phyloP scores from a whole-genome alignment of 2,113 vertebrate genomes.

The Columbina picui region DNA sequence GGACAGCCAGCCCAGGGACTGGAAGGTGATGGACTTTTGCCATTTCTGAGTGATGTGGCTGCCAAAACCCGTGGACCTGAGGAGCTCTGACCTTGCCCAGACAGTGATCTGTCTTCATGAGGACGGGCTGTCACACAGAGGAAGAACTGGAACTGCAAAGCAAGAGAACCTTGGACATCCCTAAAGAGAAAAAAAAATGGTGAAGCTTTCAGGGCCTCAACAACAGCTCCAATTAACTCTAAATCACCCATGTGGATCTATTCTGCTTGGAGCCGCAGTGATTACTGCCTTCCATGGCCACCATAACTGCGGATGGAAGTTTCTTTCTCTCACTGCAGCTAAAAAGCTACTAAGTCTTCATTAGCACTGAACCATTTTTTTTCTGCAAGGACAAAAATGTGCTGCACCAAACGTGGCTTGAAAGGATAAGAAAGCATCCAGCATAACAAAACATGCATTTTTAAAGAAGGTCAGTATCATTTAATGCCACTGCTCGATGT shows the following conservation, averaged over 20 bases:
- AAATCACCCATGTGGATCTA: constrained; percentile 23
- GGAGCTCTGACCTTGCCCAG: constrained; percentile 79
- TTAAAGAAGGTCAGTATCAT: constrained; percentile 6
- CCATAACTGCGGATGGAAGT: not conserved
- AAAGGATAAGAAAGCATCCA: constrained; percentile 10
- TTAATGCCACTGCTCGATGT: not conserved
- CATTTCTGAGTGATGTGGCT: constrained; percentile 73
- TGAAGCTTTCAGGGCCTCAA: constrained; percentile 16
- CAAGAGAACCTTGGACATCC: constrained; percentile 66
- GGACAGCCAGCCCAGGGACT: constrained; percentile 34
- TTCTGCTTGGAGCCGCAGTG: not conserved
- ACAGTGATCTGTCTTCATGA: constrained; percentile 81
- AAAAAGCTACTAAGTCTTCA: constrained; percentile 36
- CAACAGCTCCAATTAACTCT: constrained; percentile 68
- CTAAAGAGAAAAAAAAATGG: constrained; percentile 79
- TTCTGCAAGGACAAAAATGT: constrained; percentile 31
- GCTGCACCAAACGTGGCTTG: not conserved
- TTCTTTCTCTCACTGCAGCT: not conserved
- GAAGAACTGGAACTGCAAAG: constrained; percentile 56
- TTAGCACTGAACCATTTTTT: not conserved
- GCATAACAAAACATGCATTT: not conserved
- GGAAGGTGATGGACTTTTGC: constrained; percentile 60
- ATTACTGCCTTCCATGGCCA: constrained; percentile 10
- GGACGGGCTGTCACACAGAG: constrained; percentile 71
- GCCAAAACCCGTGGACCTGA: constrained; percentile 61